Percentiles rank a stretch among this genome's conserved stretches.
phyloP scores from a whole-genome alignment of 92 coral and sea anemone species.

The Palythoa grandis region DNA sequence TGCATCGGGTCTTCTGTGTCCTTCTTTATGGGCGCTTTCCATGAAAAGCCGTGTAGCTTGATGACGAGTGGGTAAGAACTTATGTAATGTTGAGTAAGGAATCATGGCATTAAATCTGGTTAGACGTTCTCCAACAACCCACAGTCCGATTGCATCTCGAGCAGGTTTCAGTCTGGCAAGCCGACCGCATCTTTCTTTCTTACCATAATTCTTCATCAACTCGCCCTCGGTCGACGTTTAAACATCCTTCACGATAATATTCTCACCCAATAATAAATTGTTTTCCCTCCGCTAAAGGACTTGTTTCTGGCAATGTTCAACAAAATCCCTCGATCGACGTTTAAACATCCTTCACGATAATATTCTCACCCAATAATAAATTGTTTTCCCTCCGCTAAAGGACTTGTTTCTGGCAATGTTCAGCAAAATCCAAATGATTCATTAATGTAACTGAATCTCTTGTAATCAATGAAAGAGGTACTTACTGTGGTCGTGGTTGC shows the following conservation, averaged over 20 bases:
- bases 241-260: constrained; percentile 60
- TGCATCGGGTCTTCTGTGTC: constrained; percentile 61
- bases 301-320: constrained; percentile 53
- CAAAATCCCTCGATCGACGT: constrained; percentile 41
- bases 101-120: constrained; percentile 67
- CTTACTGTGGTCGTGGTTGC: constrained; percentile 32
- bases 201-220: constrained; percentile 25
- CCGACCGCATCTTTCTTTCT: constrained; percentile 60
- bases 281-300: constrained; percentile 57
- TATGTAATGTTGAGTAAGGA: constrained; percentile 48
- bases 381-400: constrained; percentile 56
- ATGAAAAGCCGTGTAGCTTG: constrained; percentile 67
- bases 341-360: constrained; percentile 61
- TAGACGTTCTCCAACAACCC: constrained; percentile 59
- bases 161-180: constrained; percentile 61
- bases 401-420: constrained; percentile 52
- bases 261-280: constrained; percentile 60
- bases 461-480: constrained; percentile 48
- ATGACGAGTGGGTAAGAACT: constrained; percentile 62
- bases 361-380: constrained; percentile 61
- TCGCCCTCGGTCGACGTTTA: constrained; percentile 37
- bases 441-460: constrained; percentile 61
- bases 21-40: constrained; percentile 54
- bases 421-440: constrained; percentile 64
- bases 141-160: constrained; percentile 59